Evolutionary conservation across 2,888 invertebrate species (phyloP), one percentile per base, ranked within the genome.

Genomic region (Eupithecia pulchellata): DNA sequence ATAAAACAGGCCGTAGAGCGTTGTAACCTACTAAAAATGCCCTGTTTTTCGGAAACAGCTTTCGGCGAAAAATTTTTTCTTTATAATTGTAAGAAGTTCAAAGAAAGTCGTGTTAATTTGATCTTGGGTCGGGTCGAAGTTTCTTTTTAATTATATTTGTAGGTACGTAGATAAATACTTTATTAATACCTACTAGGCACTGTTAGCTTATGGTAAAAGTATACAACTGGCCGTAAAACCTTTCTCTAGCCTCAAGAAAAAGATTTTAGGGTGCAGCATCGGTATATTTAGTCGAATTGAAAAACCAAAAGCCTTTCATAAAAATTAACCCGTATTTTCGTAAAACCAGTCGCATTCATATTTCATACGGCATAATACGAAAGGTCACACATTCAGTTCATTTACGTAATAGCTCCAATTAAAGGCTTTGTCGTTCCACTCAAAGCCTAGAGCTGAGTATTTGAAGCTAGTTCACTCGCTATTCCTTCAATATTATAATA

Each of bases 1-100:
- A 74, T 81, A 86, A 84, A 87, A 86, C 81, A 87, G 84, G 79
- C 82, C 79, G 77, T 78, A 78, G 77, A 73, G 77, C 77, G 58
- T 77, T 78, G 75, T 61, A 72, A 75, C 72, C 72, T 78, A 72
- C 71, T 73, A 71, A 74, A 73, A 73, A 75, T 79, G 63, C 62
- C 77, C 78, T 77, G 75, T 77, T 77, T 81, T 78, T 76, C 70
- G 72, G 74, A 77, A 77, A 77, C 78, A 80, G 79, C 78, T 79
- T 83, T 79, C 68, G 65, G 14, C 42, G 29, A 68, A 73, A 74
- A 72, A 57, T 76, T 82, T 77, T 75, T 76, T 82, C 57, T 27
- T 69, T 80, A 80, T 81, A 81, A 84, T 83, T 82, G 80, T 77
- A 74, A 71, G 61, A 81, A 82, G 78, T 81, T 82, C 76, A 58